Conservation (phyloP, 2,888 invertebrate species). For the Uropetala carovei region DNA sequence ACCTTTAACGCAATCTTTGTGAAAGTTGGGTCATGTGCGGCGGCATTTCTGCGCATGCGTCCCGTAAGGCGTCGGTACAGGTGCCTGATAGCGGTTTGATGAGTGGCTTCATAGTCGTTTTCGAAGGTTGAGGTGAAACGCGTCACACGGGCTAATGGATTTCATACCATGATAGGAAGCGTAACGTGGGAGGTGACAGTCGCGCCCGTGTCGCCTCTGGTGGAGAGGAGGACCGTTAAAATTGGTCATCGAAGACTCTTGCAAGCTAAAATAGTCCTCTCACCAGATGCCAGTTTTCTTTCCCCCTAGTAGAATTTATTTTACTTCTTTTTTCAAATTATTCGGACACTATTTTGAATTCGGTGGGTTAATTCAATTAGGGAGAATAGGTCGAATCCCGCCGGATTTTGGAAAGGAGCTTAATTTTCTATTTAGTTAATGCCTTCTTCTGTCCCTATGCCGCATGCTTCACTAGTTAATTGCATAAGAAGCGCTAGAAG, state of each 20-base stretch:
- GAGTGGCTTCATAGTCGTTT: conserved; percentile 48
- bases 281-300: not conserved
- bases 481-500: too few relatives aligned
- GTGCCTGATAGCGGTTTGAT: conserved; percentile 30
- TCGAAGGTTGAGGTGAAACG: not conserved
- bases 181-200: not conserved
- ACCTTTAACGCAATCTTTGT: not conserved
- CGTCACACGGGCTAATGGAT: conserved; percentile 47
- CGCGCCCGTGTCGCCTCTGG: not conserved
- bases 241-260: conserved; percentile 10
- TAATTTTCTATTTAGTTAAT: too few relatives aligned
- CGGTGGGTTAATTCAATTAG: too few relatives aligned
- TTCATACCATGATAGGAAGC: conserved; percentile 25
- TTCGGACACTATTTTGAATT: not conserved
- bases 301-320: not conserved
- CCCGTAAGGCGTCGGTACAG: not conserved
- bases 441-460: too few relatives aligned
- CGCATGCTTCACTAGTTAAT: too few relatives aligned
- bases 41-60: not conserved
- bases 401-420: too few relatives aligned
- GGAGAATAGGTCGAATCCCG: too few relatives aligned
- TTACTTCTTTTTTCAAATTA: not conserved
- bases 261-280: not conserved
- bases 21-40: not conserved
- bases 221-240: not conserved